These are phyloP conservation scores for Chaetodon auriga DNA, from an alignment of 2,113 vertebrate genomes.

Conservation along the genomic window DNA sequence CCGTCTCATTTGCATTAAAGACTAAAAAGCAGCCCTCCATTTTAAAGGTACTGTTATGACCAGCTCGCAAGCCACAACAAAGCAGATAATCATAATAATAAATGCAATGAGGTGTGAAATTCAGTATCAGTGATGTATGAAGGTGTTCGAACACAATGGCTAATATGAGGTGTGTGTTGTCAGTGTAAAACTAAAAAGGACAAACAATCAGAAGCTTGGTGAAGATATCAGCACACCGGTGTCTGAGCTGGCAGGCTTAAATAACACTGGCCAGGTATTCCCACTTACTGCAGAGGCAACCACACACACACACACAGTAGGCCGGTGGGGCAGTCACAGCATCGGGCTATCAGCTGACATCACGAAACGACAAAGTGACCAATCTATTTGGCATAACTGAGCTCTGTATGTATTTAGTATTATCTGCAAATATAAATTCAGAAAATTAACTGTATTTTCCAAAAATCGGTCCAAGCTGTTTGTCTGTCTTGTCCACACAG, in stretches of 20 bases:
- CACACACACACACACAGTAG: not conserved
- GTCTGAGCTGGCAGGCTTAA: not conserved
- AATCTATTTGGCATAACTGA: not conserved
- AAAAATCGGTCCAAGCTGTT: not conserved
- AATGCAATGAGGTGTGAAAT: not conserved
- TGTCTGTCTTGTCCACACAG: not conserved
- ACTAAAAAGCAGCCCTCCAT: not conserved
- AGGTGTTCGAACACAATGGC: not conserved
- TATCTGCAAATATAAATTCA: not conserved
- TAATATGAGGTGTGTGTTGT: not conserved
- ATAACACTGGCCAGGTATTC: not conserved
- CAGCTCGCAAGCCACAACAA: not conserved
- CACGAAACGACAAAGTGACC: too few relatives aligned
- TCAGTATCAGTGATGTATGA: not conserved
- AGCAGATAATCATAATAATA: not conserved
- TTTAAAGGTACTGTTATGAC: not conserved
- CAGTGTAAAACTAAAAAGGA: not conserved
- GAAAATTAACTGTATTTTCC: not conserved
- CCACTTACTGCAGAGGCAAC: not conserved
- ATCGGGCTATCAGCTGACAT: too few relatives aligned
- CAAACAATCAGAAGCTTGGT: not conserved
- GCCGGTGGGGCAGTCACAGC: not conserved
- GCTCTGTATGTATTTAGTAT: not conserved
- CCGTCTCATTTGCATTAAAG: conserved; percentile 7
- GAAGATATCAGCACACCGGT: not conserved